Base-by-base conservation (phyloP, 2,797 vertebrate species). In the Crenuchus spilurus region DNA sequence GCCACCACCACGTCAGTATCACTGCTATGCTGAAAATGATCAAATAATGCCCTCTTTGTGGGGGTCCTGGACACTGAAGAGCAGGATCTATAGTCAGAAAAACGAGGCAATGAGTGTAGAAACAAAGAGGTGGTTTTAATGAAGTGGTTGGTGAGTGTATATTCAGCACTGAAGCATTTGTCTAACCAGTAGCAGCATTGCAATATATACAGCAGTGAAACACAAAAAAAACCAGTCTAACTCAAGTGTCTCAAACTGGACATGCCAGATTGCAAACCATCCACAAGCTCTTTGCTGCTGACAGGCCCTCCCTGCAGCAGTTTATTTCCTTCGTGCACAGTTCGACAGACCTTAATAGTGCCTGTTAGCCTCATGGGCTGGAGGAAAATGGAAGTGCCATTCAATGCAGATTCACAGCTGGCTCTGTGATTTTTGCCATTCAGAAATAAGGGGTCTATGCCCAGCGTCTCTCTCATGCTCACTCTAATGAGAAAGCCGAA, bases 401-500 rank as follows among this genome's bases (percentile, higher is more conserved):
- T 69, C 42, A 70, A 41, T 44, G 37, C 31, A 68, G 46, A 68
- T 66, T 54, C 64, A 68, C 55, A 37, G 13, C 22, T 16, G 54
- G 63, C 66, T 20, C 31, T 60, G 57, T 37, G 6, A 58, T 72
- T 69, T 76, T 68, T 44, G 64, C 35, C 57, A 35, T 20, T 61
- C 46, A 46, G n/a, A 28, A 73, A 54, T 65, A 69, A 61, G 63
- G 44, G 42, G 44, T 24, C 11, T 28, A 13, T 6, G 26, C 11
- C 13, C n/a, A 24, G n/a, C 8, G 1, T 55, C n/a, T 16, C 44
- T 66, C 67, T 49, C 51, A 35, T 16, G n/a, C 26, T 35, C 14
- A 31, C 26, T 31, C 3, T 65, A 75, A 49, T 42, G 70, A 72
- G 26, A 52, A 14, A 5, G 11, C 48, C 14, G 18, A 61, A 6